Base-by-base conservation (phyloP, 1,140 invertebrate genomes). In the Drosophila sulfurigaster region DNA sequence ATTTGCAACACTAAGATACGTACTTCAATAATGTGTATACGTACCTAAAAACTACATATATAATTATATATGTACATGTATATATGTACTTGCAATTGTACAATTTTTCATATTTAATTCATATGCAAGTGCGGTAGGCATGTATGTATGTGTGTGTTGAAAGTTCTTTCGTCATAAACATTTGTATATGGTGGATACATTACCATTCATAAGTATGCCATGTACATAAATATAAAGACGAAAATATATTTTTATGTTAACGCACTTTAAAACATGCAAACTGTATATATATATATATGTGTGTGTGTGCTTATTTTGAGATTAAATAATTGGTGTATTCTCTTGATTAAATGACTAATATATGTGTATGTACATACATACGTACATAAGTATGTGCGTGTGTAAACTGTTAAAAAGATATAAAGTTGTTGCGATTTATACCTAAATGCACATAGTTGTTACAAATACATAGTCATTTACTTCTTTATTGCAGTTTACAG, bases 81-180 rank as follows among this genome's bases (percentile, higher is more conserved):
- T 63, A n/a, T 51, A 56, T 56, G 54, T 57, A 57, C 54, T 38
- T 57, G 32, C 35, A 41, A 20, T 38, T 57, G 54, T 57, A 38
- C 28, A 32, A 13, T 30, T 30, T 5, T 54, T n/a, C 54, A 41
- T 56, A 57, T 38, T 38, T 57, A 25, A 38, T 38, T 56, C 35
- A 20, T 13, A 32, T 41, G 54, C 41, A 41, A 38, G 16, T 48
- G 32, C 35, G 35, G 8, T 46, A 45, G 54, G 30, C n/a, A 58
- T 64, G 30, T 13, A 15, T 64, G 43, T 56, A 45, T 43, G 38
- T 57, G 25, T 16, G 51, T 57, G 54, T 48, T 63, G 11, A 46
- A 30, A 51, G 52, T 63, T 70, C 56, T 64, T 56, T 69, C 45
- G 66, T 32, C 66, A 54, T 43, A 46, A 70, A 70, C 58, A 70